These are phyloP conservation scores for Corbicula japonica DNA, from an alignment of 2,888 invertebrate species.

Conservation along the genomic window DNA sequence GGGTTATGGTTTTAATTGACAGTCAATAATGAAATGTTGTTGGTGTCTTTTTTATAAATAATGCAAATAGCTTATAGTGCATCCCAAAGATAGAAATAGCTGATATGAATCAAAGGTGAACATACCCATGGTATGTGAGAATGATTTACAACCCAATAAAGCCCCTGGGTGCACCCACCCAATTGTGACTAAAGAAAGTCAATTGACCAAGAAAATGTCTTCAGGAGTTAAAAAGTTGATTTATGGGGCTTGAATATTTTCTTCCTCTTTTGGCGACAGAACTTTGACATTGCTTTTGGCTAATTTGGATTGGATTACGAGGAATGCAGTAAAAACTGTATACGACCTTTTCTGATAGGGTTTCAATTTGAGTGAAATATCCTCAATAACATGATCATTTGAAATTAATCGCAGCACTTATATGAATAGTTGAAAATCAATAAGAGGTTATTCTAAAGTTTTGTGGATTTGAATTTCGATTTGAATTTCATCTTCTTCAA, in stretches of 20 bases:
- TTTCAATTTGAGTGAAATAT: slow-evolving; percentile 16
- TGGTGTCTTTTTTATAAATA: too few species aligned
- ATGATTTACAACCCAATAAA: slow-evolving; percentile 34
- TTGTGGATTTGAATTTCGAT: slow-evolving; percentile 12
- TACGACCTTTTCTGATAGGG: slow-evolving; percentile 14
- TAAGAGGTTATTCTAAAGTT: slow-evolving; percentile 8
- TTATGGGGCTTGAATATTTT: slow-evolving; percentile 11
- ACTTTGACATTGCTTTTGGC: neutral
- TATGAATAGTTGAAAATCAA: slow-evolving; percentile 5
- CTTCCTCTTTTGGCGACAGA: slow-evolving; percentile 22
- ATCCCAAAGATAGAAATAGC: too few species aligned
- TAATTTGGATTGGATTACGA: slow-evolving; percentile 25
- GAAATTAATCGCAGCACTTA: slow-evolving; percentile 19
- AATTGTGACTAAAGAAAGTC: slow-evolving; percentile 29
- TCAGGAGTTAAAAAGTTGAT: slow-evolving; percentile 25
- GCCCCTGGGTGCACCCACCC: slow-evolving; percentile 33
- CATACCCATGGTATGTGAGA: too few species aligned
- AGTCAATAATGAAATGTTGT: too few species aligned
- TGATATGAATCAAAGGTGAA: too few species aligned
- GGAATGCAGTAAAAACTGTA: slow-evolving; percentile 25
- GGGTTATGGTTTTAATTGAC: too few species aligned
- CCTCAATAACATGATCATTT: slow-evolving; percentile 31
- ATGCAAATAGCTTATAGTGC: too few species aligned
- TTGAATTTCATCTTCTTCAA: too few species aligned
- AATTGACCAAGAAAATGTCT: slow-evolving; percentile 35